These are phyloP conservation scores for Cinclus cinclus DNA, from an alignment of 2,113 vertebrate genomes.

Conservation along the genomic window DNA sequence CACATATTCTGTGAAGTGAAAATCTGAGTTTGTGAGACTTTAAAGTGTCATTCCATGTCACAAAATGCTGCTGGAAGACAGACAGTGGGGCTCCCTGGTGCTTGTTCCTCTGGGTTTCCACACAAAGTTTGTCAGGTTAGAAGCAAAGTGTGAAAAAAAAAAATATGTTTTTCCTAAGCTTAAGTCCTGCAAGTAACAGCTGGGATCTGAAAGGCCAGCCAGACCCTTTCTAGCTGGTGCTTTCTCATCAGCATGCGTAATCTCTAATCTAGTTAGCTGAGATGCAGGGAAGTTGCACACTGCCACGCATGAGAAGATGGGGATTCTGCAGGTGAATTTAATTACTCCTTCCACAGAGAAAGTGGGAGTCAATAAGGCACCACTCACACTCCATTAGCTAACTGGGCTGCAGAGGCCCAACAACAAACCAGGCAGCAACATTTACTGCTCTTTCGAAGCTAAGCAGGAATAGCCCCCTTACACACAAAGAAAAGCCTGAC, in stretches of 20 bases:
- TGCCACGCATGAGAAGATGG: background rate
- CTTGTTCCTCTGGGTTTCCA: background rate
- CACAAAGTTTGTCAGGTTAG: background rate
- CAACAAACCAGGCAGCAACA: background rate
- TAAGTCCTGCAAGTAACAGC: background rate
- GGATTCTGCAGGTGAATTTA: constrained; percentile 24
- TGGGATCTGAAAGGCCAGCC: constrained; percentile 2
- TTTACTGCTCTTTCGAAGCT: background rate
- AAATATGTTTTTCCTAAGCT: background rate
- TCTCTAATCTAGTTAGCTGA: constrained; percentile 26
- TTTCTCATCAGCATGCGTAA: background rate
- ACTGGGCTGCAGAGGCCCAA: background rate
- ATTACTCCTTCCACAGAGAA: constrained; percentile 8
- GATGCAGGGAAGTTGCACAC: background rate
- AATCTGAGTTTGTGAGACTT: background rate
- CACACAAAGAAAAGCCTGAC: background rate
- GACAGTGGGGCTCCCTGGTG: background rate
- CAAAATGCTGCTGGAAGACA: constrained; percentile 10
- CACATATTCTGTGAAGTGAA: background rate
- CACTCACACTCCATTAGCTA: background rate
- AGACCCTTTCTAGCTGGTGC: background rate
- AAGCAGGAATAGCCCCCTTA: background rate
- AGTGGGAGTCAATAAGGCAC: background rate
- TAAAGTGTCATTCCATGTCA: background rate
- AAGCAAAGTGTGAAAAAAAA: background rate